Evolutionary conservation across 1,140 invertebrate genomes (phyloP).

Genomic region (Pachyrhynchus sulphureomaculatus): DNA sequence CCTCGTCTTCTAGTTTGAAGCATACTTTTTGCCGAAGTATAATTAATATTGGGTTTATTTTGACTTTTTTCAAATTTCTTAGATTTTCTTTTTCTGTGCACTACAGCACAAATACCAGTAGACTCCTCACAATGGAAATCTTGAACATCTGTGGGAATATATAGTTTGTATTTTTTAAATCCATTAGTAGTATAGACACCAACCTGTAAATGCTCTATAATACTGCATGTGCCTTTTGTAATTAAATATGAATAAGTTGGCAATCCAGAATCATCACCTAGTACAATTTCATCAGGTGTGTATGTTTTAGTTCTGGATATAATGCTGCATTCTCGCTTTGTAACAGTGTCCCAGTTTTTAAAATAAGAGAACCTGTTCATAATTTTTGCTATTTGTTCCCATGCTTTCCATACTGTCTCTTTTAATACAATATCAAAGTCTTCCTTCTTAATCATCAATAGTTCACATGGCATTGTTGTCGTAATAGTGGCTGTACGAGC

Average conservation of each 20-base stretch:
- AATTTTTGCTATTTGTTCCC: conserved; percentile 60
- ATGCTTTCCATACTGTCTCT: conserved; percentile 58
- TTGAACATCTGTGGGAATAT: conserved; percentile 43
- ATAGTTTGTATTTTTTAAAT: conserved; percentile 54
- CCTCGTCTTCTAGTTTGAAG: neutral
- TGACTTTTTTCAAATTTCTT: too few species aligned
- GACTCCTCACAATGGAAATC: neutral
- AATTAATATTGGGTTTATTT: too few species aligned
- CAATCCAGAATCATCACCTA: conserved; percentile 63
- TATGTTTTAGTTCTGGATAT: conserved; percentile 59
- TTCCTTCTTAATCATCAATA: conserved; percentile 40
- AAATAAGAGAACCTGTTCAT: conserved; percentile 64
- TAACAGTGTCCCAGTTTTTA: conserved; percentile 59
- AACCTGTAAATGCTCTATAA: conserved; percentile 63
- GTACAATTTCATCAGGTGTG: conserved; percentile 57
- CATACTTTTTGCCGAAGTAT: too few species aligned
- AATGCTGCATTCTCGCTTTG: conserved; percentile 63
- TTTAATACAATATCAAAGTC: conserved; percentile 63
- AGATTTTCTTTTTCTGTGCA: conserved; percentile 40
- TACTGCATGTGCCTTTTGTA: conserved; percentile 60
- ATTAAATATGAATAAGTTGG: conserved; percentile 66
- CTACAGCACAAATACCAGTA: neutral
- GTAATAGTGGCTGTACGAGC: conserved; percentile 59
- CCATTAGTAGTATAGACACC: conserved; percentile 44
- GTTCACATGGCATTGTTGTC: conserved; percentile 50